A percentile compares a stretch with the other conserved stretches of the same genome.
These are phyloP conservation scores for Pyrrhia umbra DNA, from an alignment of 2,888 invertebrate species.

Conservation along the genomic window DNA sequence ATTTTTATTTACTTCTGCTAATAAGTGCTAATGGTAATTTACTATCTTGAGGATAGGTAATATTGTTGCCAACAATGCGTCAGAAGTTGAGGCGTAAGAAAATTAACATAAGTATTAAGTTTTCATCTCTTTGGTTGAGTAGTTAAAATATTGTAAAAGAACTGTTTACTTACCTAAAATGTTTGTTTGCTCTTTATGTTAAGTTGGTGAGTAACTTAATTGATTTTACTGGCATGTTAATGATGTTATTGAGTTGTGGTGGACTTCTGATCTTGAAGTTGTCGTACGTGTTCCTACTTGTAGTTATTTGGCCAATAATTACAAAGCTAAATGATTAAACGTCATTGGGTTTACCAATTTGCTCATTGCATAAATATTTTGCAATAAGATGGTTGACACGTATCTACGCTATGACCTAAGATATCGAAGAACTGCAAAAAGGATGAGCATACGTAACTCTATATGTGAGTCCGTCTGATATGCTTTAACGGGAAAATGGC, in stretches of 20 bases:
- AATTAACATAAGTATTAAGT: no score
- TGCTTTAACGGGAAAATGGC: no score
- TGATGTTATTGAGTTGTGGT: not conserved
- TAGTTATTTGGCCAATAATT: not conserved
- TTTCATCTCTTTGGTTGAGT: not conserved
- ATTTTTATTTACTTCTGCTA: not conserved
- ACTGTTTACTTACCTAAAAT: not conserved
- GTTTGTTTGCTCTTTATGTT: not conserved
- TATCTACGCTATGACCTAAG: no score
- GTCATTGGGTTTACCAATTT: not conserved
- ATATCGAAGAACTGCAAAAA: no score
- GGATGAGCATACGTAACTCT: no score
- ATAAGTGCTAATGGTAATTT: not conserved
- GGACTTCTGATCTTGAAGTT: not conserved
- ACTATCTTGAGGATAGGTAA: not conserved
- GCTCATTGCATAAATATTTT: not conserved
- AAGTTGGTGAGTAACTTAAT: slow-evolving; percentile 3
- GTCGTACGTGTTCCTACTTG: slow-evolving; percentile 5
- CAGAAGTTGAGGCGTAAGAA: no score
- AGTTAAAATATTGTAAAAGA: not conserved
- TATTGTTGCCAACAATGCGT: not conserved
- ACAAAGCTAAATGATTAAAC: not conserved
- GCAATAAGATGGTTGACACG: not conserved
- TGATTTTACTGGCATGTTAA: slow-evolving; percentile 5
- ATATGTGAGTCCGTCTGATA: no score